Percentiles rank a stretch among this genome's conserved stretches.
phyloP scores from a whole-genome alignment of 2,113 vertebrate genomes.

The Brienomyrus longianalis region DNA sequence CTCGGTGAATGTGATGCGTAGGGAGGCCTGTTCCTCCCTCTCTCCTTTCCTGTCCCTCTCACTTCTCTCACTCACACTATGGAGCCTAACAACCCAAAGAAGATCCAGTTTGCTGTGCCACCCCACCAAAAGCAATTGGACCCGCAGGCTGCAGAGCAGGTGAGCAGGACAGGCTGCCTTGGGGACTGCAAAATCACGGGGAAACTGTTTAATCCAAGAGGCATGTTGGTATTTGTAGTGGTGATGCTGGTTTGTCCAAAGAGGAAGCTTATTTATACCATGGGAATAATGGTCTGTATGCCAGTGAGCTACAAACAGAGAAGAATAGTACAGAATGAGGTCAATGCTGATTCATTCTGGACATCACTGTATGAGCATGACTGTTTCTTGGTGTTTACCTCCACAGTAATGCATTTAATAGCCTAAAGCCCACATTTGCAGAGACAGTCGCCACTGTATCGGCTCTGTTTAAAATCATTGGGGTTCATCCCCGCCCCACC shows the following conservation, averaged over 20 bases:
- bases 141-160: slow-evolving; percentile 79
- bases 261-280: background rate
- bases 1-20: slow-evolving; percentile 45
- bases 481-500: background rate
- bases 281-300: background rate
- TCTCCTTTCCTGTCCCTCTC: slow-evolving; percentile 28
- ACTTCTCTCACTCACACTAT: slow-evolving; percentile 44
- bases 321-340: background rate
- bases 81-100: slow-evolving; percentile 85
- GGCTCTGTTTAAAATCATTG: background rate
- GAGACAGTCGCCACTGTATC: background rate
- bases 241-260: background rate
- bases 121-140: slow-evolving; percentile 78
- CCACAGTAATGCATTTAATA: background rate
- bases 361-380: background rate
- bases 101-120: slow-evolving; percentile 82
- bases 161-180: slow-evolving; percentile 45
- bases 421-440: background rate
- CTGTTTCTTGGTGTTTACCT: background rate
- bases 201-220: background rate
- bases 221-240: background rate
- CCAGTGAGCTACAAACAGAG: background rate
- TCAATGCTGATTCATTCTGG: background rate
- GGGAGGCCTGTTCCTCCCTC: slow-evolving; percentile 41
- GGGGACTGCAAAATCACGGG: background rate